A percentile compares a stretch with the other conserved stretches of the same genome.
These are phyloP conservation scores for Paedocypris sp. DNA, from an alignment of 2,113 vertebrate genomes.

Conservation along the genomic window DNA sequence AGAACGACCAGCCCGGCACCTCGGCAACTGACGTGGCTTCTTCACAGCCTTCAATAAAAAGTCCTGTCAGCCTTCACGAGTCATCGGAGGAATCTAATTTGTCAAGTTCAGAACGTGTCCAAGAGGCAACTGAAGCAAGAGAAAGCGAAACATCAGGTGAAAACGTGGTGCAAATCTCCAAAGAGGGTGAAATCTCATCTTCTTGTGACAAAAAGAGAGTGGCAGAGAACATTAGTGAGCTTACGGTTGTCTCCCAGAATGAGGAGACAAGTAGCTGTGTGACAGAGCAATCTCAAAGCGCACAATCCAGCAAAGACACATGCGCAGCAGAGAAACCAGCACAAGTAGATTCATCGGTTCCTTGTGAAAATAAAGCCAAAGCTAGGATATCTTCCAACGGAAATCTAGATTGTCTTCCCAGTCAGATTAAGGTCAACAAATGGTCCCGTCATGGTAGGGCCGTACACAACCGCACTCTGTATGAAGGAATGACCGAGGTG, in stretches of 20 bases:
- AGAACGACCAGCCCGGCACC: constrained; percentile 1
- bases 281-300: background rate
- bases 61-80: background rate
- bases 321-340: background rate
- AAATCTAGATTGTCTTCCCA: constrained; percentile 33
- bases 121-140: constrained; percentile 1
- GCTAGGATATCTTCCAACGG: background rate
- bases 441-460: constrained; percentile 47
- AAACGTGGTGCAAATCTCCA: constrained; percentile 18
- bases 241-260: no score
- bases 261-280: no score
- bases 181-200: no score
- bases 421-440: constrained; percentile 45
- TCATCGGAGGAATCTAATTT: no score
- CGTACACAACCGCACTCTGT: constrained; percentile 39
- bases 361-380: background rate
- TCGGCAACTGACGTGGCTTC: constrained; percentile 5
- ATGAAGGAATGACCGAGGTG: constrained; percentile 41
- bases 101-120: background rate
- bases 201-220: no score
- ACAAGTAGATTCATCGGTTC: background rate
- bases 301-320: background rate
- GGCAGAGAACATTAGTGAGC: no score
- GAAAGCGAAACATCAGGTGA: background rate
- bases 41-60: background rate